Evolutionary conservation across 1,140 invertebrate species (phyloP).

Genomic region (Polyergus mexicanus): DNA sequence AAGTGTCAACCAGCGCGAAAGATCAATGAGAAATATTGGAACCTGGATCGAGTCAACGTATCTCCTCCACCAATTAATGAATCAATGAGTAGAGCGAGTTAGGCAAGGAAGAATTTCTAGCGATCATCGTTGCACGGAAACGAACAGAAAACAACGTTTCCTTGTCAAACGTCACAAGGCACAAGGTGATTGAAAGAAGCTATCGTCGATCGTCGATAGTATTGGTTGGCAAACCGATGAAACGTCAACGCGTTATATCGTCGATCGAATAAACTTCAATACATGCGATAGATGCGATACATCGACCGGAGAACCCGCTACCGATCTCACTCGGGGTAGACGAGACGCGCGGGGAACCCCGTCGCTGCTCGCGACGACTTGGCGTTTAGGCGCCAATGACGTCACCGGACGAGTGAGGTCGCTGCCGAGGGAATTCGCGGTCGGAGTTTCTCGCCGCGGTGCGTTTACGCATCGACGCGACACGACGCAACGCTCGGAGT

Average conservation of each 20-base stretch:
- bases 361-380: constrained; percentile 49
- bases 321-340: constrained; percentile 34
- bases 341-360: not conserved
- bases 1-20: not conserved
- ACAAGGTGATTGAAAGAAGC: not conserved
- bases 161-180: not conserved
- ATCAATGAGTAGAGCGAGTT: constrained; percentile 38
- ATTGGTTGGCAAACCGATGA: not conserved
- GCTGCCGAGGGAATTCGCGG: constrained; percentile 66
- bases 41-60: not conserved
- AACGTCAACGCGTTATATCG: not conserved
- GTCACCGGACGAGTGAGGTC: constrained; percentile 72
- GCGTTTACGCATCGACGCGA: constrained; percentile 61
- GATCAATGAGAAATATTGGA: not conserved
- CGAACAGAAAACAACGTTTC: not conserved
- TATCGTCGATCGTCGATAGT: not conserved
- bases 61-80: constrained; percentile 15
- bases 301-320: constrained; percentile 36
- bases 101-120: not conserved
- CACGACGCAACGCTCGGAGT: constrained; percentile 12
- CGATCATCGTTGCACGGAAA: not conserved
- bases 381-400: constrained; percentile 81
- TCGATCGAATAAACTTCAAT: not conserved
- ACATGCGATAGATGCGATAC: not conserved
- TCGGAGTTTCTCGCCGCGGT: constrained; percentile 69